A percentile compares a stretch with the other conserved stretches of the same genome.
Evolutionary conservation across 2,797 vertebrate genomes (phyloP).

Genomic region (Sternarchorhynchus goeldii): DNA sequence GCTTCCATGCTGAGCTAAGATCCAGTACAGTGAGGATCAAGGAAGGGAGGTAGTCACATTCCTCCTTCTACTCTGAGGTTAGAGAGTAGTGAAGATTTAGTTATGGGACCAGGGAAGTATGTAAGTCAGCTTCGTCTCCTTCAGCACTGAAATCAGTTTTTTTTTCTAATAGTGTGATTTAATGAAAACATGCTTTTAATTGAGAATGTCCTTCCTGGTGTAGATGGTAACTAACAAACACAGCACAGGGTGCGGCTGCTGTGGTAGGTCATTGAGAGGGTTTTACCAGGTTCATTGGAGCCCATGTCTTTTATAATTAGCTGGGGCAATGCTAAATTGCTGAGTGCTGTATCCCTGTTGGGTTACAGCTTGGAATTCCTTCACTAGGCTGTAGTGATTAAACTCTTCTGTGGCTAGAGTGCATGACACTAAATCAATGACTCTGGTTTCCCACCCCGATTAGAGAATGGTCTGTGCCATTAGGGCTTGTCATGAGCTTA

Average conservation of each 20-base stretch:
- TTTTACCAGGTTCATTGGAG: not conserved
- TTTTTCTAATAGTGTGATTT: slow-evolving; percentile 18
- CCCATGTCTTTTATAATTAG: slow-evolving; percentile 6
- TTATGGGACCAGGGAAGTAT: slow-evolving; percentile 25
- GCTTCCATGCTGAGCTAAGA: slow-evolving; percentile 1
- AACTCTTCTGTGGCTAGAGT: slow-evolving; percentile 6
- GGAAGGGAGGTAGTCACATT: slow-evolving; percentile 24
- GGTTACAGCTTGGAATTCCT: not conserved
- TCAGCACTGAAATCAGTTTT: slow-evolving; percentile 8
- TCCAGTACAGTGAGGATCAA: slow-evolving; percentile 18
- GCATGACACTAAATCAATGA: slow-evolving; percentile 27
- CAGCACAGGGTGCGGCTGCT: not conserved
- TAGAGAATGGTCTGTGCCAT: slow-evolving; percentile 11
- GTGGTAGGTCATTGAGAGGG: not conserved
- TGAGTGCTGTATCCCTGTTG: not conserved
- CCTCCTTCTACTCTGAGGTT: slow-evolving; percentile 41
- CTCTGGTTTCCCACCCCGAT: slow-evolving; percentile 14
- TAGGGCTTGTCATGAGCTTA: slow-evolving; percentile 12
- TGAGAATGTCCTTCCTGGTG: not conserved
- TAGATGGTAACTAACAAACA: slow-evolving; percentile 1
- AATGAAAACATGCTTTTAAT: not conserved
- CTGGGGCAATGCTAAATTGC: not conserved
- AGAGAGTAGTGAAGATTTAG: slow-evolving; percentile 7
- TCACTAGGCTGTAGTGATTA: slow-evolving; percentile 15
- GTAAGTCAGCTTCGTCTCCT: slow-evolving; percentile 26